Evolutionary conservation across 2,888 invertebrate species (phyloP).

Genomic region (Pediacus dermestoides): DNA sequence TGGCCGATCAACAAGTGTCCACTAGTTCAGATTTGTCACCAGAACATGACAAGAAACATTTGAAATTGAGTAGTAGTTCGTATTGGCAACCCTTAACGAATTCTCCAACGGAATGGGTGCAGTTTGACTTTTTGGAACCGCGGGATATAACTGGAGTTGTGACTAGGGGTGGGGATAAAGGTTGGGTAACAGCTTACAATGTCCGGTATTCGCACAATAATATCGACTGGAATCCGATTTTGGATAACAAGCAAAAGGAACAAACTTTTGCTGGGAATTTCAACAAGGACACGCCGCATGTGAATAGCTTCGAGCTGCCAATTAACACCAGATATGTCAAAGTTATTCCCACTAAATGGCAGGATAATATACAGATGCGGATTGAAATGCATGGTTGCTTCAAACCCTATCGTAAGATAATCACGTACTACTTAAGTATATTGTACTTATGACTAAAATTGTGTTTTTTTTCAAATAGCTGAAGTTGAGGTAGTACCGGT

Average conservation of each 20-base stretch:
- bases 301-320: constrained; percentile 68
- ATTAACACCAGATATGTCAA: constrained; percentile 69
- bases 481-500: constrained; percentile 14
- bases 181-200: constrained; percentile 74
- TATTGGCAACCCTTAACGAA: constrained; percentile 68
- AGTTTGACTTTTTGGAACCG: constrained; percentile 74
- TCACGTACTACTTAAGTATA: not conserved
- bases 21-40: constrained; percentile 57
- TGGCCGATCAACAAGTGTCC: constrained; percentile 63
- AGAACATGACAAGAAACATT: constrained; percentile 46
- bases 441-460: not conserved
- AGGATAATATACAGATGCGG: constrained; percentile 67
- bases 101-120: constrained; percentile 66
- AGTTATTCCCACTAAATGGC: constrained; percentile 70
- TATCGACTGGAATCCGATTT: constrained; percentile 65
- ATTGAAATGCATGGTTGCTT: constrained; percentile 78
- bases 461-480: constrained; percentile 13
- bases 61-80: constrained; percentile 51
- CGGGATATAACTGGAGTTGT: constrained; percentile 75
- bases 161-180: constrained; percentile 66
- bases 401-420: constrained; percentile 61
- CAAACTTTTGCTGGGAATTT: constrained; percentile 70
- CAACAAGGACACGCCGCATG: constrained; percentile 59
- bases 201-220: constrained; percentile 72
- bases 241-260: constrained; percentile 54